phyloP scores from a whole-genome alignment of 2,797 vertebrate genomes.

The Eulemur rubriventer region DNA sequence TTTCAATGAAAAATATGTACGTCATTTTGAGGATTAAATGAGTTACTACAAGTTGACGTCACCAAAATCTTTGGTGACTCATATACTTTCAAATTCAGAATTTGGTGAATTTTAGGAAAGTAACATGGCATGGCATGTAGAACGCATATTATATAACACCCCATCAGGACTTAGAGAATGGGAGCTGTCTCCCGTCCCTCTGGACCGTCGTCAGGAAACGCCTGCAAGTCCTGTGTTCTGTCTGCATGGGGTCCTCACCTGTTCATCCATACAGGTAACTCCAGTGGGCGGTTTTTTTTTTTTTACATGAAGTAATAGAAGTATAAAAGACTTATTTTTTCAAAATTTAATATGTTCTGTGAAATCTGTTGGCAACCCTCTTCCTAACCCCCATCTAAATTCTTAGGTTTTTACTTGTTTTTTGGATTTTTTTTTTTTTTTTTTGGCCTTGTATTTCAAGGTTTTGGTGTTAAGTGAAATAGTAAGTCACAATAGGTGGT shows the following conservation, averaged over 20 bases:
- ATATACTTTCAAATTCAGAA: background rate
- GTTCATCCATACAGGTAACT: background rate
- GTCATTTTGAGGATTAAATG: background rate
- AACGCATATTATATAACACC: background rate
- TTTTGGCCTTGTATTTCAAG: constrained; percentile 34
- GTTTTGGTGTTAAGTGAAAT: constrained; percentile 71
- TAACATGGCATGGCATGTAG: background rate
- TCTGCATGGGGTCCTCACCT: background rate
- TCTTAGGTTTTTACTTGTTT: constrained; percentile 39
- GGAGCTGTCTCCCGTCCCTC: background rate
- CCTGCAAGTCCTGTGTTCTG: background rate
- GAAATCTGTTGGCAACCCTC: constrained; percentile 61
- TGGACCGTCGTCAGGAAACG: background rate
- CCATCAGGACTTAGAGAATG: background rate
- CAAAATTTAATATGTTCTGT: constrained; percentile 77
- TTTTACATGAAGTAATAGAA: constrained; percentile 81
- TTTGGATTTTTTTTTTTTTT: background rate
- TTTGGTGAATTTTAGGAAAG: background rate
- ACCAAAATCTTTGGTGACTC: background rate
- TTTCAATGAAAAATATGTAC: background rate
- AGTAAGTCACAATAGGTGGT: constrained; percentile 74
- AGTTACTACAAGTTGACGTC: background rate
- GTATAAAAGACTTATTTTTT: constrained; percentile 80
- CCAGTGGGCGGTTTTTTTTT: constrained; percentile 68
- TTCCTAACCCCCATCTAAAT: background rate